Conservation (phyloP, 2,113 vertebrate genomes). For the Petroica traversi region DNA sequence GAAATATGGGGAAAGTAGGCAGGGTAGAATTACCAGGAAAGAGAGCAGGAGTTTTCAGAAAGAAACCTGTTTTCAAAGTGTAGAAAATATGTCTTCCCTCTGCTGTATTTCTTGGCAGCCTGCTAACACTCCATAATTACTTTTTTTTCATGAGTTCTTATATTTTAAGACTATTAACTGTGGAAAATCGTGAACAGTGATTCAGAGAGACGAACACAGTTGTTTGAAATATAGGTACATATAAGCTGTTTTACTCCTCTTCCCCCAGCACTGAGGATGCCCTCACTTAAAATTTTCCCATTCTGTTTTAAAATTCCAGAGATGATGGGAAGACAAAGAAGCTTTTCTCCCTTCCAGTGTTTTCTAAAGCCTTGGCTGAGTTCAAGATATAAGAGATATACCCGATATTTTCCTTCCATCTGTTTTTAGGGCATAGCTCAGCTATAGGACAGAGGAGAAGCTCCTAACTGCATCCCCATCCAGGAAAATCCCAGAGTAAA, state of each 20-base stretch:
- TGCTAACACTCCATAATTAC: background rate
- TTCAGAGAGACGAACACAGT: background rate
- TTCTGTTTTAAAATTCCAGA: background rate
- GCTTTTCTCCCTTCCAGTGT: background rate
- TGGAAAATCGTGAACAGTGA: background rate
- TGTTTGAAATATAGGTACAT: background rate
- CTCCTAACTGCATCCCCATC: background rate
- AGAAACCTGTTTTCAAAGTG: background rate
- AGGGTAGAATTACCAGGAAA: background rate
- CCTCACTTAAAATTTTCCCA: background rate
- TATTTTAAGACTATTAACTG: slow-evolving; percentile 57
- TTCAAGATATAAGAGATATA: background rate
- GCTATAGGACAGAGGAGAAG: background rate
- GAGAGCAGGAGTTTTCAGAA: background rate
- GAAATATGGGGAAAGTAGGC: background rate
- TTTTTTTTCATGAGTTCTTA: background rate
- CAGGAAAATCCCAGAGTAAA: slow-evolving; percentile 32
- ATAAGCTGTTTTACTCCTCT: background rate
- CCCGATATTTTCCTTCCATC: background rate
- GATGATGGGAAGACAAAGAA: background rate
- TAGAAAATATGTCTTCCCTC: background rate
- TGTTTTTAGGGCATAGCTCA: background rate
- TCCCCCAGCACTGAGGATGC: background rate
- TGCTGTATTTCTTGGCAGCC: background rate
- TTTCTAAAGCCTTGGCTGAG: slow-evolving; percentile 9